Base-by-base conservation (phyloP, 2,888 invertebrate species). In the Lepidochrysops patricia region DNA sequence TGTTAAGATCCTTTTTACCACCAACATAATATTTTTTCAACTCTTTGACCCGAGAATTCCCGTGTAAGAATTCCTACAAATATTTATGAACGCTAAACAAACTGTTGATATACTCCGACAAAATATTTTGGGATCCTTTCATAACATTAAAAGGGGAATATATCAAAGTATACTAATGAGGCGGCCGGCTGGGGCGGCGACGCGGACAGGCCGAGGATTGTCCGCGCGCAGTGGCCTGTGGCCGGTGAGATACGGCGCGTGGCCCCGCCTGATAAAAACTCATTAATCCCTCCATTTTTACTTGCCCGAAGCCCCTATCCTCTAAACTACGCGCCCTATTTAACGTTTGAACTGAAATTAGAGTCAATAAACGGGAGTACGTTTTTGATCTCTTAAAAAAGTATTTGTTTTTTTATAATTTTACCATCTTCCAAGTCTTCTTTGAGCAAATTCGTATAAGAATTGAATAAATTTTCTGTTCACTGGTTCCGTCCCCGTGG, bases 201-300 rank as follows among this genome's bases (percentile, higher is more conserved):
- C 70, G 65, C 66, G 65, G 60, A 71, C 65, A 60, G 68, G 67
- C 59, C 71, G 64, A 67, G 72, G 76, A 79, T 82, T 84, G 84
- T 85, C 70, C 81, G 75, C 78, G 70, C 69, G 69, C 82, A 78
- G 70, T 82, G 73, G 76, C 68, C 80, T 77, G 83, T 78, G 77
- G 71, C 73, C 79, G 79, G 75, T n/a, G n/a, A 83, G 81, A 84
- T 81, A 82, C 80, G 77, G 72, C 74, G 68, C 79, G 43, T 23
- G 43, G 7, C 9, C 43, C 9, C 19, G 7, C 9, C 43, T 9
- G 43, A 43, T 43, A 43, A 43, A 43, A 43, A 43, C 43, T 43
- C 43, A 43, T 43, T 43, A 43, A 43, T 43, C 43, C 43, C 19
- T 43, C 19, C 43, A 43, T 43, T 43, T 43, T 23, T 43, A 43